phyloP scores from a whole-genome alignment of 2,797 vertebrate genomes.

The Philypnodon macrostomus region DNA sequence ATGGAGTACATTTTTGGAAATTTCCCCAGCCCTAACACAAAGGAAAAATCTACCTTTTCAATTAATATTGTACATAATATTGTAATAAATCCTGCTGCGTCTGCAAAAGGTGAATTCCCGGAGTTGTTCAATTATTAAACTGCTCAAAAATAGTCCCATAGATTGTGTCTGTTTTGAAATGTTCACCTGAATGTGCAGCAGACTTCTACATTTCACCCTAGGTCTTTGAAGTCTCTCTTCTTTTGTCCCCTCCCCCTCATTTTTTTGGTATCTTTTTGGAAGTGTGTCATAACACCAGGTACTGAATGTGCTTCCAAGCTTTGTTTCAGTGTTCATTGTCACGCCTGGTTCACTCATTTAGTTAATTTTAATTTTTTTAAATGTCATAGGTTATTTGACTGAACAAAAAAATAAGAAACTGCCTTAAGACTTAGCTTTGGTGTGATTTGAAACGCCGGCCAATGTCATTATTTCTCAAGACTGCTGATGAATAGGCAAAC shows the following conservation, averaged over 20 bases:
- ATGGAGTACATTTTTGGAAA: no score
- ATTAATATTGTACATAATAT: no score
- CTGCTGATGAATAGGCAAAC: constrained; percentile 32
- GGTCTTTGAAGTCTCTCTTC: constrained; percentile 39
- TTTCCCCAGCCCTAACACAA: no score
- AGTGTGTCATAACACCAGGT: constrained; percentile 47
- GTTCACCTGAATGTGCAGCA: constrained; percentile 17
- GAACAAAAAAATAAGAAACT: no score
- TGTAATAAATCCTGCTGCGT: background rate
- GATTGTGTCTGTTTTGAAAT: constrained; percentile 16
- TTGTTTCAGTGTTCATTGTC: constrained; percentile 19
- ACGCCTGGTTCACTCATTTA: no score
- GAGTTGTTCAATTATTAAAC: background rate
- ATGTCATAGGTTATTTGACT: no score
- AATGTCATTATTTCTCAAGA: constrained; percentile 50
- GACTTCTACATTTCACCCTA: constrained; percentile 32
- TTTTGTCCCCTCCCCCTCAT: constrained; percentile 41
- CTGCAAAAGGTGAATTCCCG: background rate
- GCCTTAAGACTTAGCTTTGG: constrained; percentile 15
- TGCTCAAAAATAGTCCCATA: background rate
- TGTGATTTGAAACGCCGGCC: constrained; percentile 34
- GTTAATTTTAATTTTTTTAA: no score
- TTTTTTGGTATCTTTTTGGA: constrained; percentile 48
- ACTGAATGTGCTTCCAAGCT: constrained; percentile 31
- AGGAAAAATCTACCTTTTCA: no score